Evolutionary conservation across 2,888 invertebrate species (phyloP), one percentile per base, ranked within the genome.

Genomic region (Petrolisthes manimaculis): DNA sequence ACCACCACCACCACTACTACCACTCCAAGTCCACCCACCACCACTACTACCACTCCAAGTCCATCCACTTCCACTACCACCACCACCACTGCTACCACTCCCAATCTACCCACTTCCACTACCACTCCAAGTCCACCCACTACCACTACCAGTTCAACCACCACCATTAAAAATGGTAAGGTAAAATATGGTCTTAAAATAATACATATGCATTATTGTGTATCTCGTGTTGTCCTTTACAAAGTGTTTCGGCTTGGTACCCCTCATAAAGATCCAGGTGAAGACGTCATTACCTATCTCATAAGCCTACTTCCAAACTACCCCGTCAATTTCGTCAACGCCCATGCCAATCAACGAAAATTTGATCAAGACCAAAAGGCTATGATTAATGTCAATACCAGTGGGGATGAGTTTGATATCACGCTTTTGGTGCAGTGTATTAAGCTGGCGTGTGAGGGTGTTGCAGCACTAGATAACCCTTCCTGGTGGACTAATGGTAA

Each of bases 371-470:
- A 6, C 18, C 71, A 71, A 5, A 9, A 9, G n/a, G 5, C 5
- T n/a, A 71, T n/a, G 71, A 71, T 9, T 0, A 71, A 5, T 5
- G 6, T 5, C 6, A n/a, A 71, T 5, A 9, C 71, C 12, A 71
- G 18, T 18, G 71, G 71, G n/a, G 71, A 71, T 18, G 71, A 71
- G 0, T 71, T 18, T 71, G 71, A 71, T 21, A 71, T 71, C 71
- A 71, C 2, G 5, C 71, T 71, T 71, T n/a, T 71, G n/a, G 5
- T 18, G 12, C 12, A 18, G 6, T 71, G 12, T 5, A 71, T 71
- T n/a, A 71, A n/a, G n/a, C 71, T 71, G 6, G 12, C 71, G n/a
- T 71, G 71, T 71, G 71, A 71, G 71, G n/a, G n/a, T n/a, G n/a
- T 71, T 5, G n/a, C 12, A 18, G 71, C 0, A 5, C n/a, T 71